Percentiles rank a stretch among this genome's conserved stretches.
These are phyloP conservation scores for Mongoloraphidia duomilia DNA, from an alignment of 2,888 invertebrate species.

Conservation along the genomic window DNA sequence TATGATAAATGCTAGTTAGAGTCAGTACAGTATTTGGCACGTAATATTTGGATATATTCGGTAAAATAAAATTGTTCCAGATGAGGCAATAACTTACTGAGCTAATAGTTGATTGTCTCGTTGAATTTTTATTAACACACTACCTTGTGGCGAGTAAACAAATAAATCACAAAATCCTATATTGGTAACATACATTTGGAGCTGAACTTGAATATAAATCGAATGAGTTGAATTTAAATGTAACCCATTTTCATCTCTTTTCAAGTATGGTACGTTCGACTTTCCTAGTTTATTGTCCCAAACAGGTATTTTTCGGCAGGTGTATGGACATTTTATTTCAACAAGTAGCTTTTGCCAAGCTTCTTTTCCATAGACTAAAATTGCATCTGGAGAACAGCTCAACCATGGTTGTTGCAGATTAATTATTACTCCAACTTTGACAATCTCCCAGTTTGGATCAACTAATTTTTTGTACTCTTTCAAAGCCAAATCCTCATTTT, in stretches of 20 bases:
- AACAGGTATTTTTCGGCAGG: conserved; percentile 8
- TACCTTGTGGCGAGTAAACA: conserved; percentile 10
- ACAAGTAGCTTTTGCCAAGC: conserved; percentile 13
- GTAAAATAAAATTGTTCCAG: too few species aligned
- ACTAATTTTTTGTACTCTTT: conserved; percentile 11
- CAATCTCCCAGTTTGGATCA: conserved; percentile 7
- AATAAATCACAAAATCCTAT: conserved; percentile 10
- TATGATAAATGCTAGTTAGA: too few species aligned
- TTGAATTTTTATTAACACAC: too few species aligned
- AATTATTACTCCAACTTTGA: conserved; percentile 14
- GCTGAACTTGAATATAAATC: conserved; percentile 9
- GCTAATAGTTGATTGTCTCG: too few species aligned
- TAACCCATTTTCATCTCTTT: conserved; percentile 10
- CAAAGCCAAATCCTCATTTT: conserved; percentile 12
- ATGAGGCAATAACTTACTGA: too few species aligned
- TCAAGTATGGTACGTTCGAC: conserved; percentile 9
- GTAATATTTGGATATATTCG: too few species aligned
- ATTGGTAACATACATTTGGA: conserved; percentile 10
- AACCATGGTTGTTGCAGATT: conserved; percentile 12
- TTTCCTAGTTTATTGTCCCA: too few species aligned
- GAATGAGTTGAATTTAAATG: conserved; percentile 8
- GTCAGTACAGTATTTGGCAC: too few species aligned
- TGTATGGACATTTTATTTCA: conserved; percentile 15
- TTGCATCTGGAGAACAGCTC: conserved; percentile 13
- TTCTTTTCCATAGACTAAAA: conserved; percentile 10